A percentile compares a stretch with the other conserved stretches of the same genome.
phyloP scores from a whole-genome alignment of 2,797 vertebrate genomes.

The Anableps anableps region DNA sequence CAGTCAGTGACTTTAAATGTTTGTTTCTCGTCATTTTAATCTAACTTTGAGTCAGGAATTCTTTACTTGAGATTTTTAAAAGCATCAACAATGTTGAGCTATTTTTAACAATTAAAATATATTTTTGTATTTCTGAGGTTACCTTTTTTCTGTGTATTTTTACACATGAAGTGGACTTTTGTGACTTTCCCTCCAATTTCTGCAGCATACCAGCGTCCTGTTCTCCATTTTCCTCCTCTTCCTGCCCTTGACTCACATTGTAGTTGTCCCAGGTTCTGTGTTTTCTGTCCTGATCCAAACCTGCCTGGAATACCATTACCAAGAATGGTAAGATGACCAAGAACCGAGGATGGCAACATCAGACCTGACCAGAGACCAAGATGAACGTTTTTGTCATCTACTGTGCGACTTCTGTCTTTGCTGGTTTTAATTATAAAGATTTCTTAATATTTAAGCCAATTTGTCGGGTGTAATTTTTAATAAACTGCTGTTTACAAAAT shows the following conservation, averaged over 20 bases:
- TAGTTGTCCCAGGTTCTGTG: slow-evolving; percentile 3
- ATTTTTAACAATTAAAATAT: background rate
- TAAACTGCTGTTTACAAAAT: background rate
- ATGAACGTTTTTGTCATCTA: background rate
- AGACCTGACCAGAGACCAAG: background rate
- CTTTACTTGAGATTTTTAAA: background rate
- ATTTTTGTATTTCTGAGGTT: background rate
- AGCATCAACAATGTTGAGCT: background rate
- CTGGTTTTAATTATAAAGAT: slow-evolving; percentile 3
- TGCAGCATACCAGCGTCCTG: background rate
- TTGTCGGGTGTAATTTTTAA: background rate
- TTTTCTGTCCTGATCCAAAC: background rate
- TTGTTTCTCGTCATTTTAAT: no score
- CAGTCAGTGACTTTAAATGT: background rate
- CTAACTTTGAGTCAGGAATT: background rate
- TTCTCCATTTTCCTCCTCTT: background rate
- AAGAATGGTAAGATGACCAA: background rate
- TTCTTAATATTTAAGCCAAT: background rate
- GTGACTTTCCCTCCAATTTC: background rate
- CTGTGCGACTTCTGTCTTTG: background rate
- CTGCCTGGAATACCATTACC: background rate
- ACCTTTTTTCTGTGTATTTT: background rate
- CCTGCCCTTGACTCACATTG: background rate
- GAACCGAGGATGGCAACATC: background rate
- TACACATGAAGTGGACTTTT: background rate